phyloP scores from a whole-genome alignment of 2,888 invertebrate genomes.

The Plebejus argus region DNA sequence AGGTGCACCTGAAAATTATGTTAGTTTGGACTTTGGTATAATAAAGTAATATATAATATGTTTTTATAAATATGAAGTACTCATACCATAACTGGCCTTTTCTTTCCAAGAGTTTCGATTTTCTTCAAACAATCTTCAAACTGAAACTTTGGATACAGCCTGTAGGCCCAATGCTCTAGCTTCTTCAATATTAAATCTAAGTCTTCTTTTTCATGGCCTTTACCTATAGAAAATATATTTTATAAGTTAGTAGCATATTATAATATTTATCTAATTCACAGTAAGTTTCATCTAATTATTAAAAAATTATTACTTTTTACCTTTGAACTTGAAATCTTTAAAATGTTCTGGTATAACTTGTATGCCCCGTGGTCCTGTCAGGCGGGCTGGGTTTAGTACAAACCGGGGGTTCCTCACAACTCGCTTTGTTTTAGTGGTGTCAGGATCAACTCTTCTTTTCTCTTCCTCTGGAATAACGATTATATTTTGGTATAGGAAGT shows the following conservation, averaged over 20 bases:
- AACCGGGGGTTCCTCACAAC: slow-evolving; percentile 84
- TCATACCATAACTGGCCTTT: slow-evolving; percentile 88
- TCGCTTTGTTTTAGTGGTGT: slow-evolving; percentile 73
- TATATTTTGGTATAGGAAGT: background rate
- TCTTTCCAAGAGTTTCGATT: slow-evolving; percentile 85
- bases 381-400: slow-evolving; percentile 84
- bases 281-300: too few relatives aligned
- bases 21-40: background rate
- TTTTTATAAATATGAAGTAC: slow-evolving; percentile 8
- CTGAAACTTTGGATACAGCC: slow-evolving; percentile 92
- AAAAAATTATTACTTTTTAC: slow-evolving; percentile 51
- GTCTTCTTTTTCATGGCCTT: slow-evolving; percentile 91
- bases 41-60: background rate
- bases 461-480: slow-evolving; percentile 63
- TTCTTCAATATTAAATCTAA: slow-evolving; percentile 89
- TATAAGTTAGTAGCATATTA: background rate
- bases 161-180: slow-evolving; percentile 96
- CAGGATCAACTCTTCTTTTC: slow-evolving; percentile 65
- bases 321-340: slow-evolving; percentile 89
- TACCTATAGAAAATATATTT: slow-evolving; percentile 64
- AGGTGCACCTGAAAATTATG: slow-evolving; percentile 80
- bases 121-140: slow-evolving; percentile 95
- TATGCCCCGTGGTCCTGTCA: slow-evolving; percentile 90
- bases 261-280: too few relatives aligned
- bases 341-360: slow-evolving; percentile 89